Conservation (phyloP, 2,888 invertebrate genomes). For the Drosophila pegasa region DNA sequence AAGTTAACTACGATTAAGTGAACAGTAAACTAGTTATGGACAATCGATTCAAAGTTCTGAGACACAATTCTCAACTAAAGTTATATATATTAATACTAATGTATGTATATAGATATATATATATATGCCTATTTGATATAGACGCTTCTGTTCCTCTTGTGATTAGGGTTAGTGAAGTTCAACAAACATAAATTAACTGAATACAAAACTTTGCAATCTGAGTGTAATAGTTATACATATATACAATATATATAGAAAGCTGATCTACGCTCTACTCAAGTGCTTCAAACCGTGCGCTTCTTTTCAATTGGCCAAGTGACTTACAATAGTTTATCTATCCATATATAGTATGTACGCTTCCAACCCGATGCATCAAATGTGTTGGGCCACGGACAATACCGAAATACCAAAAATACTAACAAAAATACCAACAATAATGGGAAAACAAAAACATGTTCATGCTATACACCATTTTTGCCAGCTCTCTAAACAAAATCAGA, state of each 20-base stretch:
- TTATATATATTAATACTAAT: slow-evolving; percentile 13
- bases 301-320: slow-evolving; percentile 58
- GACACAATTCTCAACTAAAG: slow-evolving; percentile 29
- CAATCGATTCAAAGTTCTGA: slow-evolving; percentile 65
- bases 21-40: slow-evolving; percentile 68
- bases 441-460: slow-evolving; percentile 2
- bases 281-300: slow-evolving; percentile 51
- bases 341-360: slow-evolving; percentile 47
- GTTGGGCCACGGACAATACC: slow-evolving; percentile 69
- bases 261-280: slow-evolving; percentile 35
- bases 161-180: slow-evolving; percentile 70
- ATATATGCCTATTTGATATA: slow-evolving; percentile 55
- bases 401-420: slow-evolving; percentile 1
- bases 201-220: slow-evolving; percentile 24
- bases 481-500: slow-evolving; percentile 31
- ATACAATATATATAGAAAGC: slow-evolving; percentile 24
- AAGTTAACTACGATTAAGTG: slow-evolving; percentile 64
- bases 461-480: slow-evolving; percentile 13
- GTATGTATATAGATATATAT: slow-evolving; percentile 21
- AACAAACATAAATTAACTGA: slow-evolving; percentile 20
- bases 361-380: slow-evolving; percentile 65
- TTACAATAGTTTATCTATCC: slow-evolving; percentile 55
- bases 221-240: slow-evolving; percentile 24
- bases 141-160: slow-evolving; percentile 78
- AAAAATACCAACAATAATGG: slow-evolving; percentile 1